Percentiles rank a stretch among this genome's conserved stretches.
These are phyloP conservation scores for Diarsia brunnea DNA, from an alignment of 2,888 invertebrate genomes.

Conservation along the genomic window DNA sequence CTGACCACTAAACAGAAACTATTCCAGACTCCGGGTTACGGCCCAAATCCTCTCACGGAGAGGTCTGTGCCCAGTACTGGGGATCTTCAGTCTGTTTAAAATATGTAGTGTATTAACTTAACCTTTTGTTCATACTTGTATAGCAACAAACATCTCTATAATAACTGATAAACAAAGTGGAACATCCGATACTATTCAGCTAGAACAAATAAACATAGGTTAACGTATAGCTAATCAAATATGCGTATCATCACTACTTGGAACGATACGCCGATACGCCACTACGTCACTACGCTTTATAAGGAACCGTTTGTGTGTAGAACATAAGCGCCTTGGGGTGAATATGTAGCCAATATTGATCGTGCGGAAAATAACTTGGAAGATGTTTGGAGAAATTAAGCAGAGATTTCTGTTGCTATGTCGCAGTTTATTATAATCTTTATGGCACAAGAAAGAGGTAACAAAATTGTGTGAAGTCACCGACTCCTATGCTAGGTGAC, in stretches of 20 bases:
- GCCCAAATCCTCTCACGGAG: neutral
- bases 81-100: neutral
- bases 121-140: neutral
- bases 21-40: neutral
- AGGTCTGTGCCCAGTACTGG: neutral
- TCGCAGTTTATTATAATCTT: neutral
- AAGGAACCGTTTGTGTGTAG: neutral
- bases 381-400: neutral
- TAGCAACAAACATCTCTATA: neutral
- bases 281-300: neutral
- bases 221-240: slow-evolving; percentile 38
- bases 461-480: too few species aligned
- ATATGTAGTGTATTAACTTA: too few species aligned
- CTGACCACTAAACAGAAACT: too few species aligned
- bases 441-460: too few species aligned
- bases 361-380: slow-evolving; percentile 7
- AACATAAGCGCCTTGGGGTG: slow-evolving; percentile 12
- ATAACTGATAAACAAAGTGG: slow-evolving; percentile 24
- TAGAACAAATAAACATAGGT: slow-evolving; percentile 35
- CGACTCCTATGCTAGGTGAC: too few species aligned
- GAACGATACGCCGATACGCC: slow-evolving; percentile 17
- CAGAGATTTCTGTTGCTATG: neutral
- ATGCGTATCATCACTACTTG: slow-evolving; percentile 24
- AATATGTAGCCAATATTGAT: slow-evolving; percentile 31
- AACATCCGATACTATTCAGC: slow-evolving; percentile 27